Base-by-base conservation (phyloP, 2,888 invertebrate genomes). In the Emmelina monodactyla region DNA sequence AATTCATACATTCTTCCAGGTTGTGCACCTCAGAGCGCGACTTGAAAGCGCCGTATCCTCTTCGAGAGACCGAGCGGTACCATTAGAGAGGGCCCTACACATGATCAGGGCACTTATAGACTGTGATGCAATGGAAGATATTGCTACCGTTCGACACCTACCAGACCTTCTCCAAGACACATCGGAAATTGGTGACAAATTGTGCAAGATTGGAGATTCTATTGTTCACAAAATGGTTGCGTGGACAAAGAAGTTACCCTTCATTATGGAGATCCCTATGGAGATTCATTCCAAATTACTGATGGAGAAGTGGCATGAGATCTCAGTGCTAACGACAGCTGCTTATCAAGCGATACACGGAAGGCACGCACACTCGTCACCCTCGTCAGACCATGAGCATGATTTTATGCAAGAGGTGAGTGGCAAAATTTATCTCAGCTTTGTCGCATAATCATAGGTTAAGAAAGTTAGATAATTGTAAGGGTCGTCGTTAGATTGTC, bases 301-400 rank as follows among this genome's bases (percentile, higher is more conserved):
- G 58, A 97, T 97, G 61, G 94, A 95, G 79, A 95, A 97, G 76
- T 98, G 98, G 98, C 97, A 97, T 71, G 95, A 95, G 82, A 88
- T 95, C 55, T 85, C 95, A 57, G 94, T 95, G 53, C 83, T 95
- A 53, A 95, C 94, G 44, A 95, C 95, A 40, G 94, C 94, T 38
- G 94, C 95, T 34, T 95, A 94, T 68, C 94, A 94, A 63, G 94
- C 95, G 47, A 89, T 95, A 72, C 91, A 94, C 58, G 91, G 91
- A 42, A 82, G 78, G 53, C 75, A 78, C 31, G 63, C 75, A 36
- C 72, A 76, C 47, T 60, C 71, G 44, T 68, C 73, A 38, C 72
- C 76, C 34, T 68, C 78, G 32, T 68, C 78, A 38, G 79, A 73
- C 55, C 76, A 71, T 52, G 89, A 91, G 69, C 86, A 89, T 37